Base-by-base conservation (phyloP, 2,888 invertebrate species). In the Troides aeacus region DNA sequence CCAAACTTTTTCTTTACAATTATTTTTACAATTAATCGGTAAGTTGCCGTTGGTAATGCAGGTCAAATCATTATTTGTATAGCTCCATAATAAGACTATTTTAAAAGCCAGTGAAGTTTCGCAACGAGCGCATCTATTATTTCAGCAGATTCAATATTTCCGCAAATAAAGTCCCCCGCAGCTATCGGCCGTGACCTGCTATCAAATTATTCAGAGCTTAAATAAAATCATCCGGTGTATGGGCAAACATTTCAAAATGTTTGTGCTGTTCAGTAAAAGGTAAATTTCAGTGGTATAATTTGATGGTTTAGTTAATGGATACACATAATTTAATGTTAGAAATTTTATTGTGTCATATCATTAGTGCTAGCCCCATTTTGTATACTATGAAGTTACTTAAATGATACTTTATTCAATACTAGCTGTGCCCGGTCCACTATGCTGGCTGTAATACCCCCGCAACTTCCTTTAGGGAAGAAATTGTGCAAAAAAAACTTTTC, bases 71-170 rank as follows among this genome's bases (percentile, higher is more conserved):
- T 53, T 6, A 53, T n/a, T 53, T 46, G 46, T 46, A 46, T 46
- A 46, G 46, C 53, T n/a, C 15, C n/a, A n/a, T n/a, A 53, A 53
- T 53, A 53, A 53, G n/a, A n/a, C n/a, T 53, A n/a, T 53, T 53
- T 53, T 53, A 53, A 53, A 50, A 18, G 12, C 1, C 53, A n/a
- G 53, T n/a, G 18, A 6, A 58, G 23, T 15, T 10, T 58, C 23
- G 23, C 57, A 39, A 42, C 56, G 42, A 36, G 57, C 58, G 64
- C 58, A 42, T 64, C 57, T 36, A 58, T 65, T 58, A 58, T 58
- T 65, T 65, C 58, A 65, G 42, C 58, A 57, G 24, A 46, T 65
- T 57, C 57, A 24, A 64, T 64, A 58, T 64, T 64, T 65, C 42
- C 58, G 24, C 24, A 58, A 65, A 65, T 57, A 58, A 4, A 39